phyloP scores from a whole-genome alignment of 2,888 invertebrate genomes.

The Podabrus alpinus region DNA sequence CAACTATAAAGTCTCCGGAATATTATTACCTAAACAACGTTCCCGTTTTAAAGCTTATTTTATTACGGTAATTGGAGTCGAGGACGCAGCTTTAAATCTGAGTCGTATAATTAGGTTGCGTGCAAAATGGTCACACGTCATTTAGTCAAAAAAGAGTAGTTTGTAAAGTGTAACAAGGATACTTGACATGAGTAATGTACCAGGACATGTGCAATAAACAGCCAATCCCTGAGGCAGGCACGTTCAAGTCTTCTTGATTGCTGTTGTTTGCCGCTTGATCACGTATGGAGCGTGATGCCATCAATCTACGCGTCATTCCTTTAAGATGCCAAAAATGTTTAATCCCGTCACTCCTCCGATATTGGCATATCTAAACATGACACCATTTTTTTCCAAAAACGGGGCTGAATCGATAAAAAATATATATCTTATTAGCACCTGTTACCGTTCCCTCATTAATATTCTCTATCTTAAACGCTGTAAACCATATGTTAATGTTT shows the following conservation, averaged over 20 bases:
- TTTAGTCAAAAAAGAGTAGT: constrained; percentile 13
- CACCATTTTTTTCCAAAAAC: background rate
- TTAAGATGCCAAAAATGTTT: constrained; percentile 35
- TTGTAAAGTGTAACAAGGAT: constrained; percentile 26
- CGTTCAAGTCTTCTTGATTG: constrained; percentile 46
- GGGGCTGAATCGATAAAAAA: background rate
- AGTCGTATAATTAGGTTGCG: background rate
- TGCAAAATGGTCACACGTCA: background rate
- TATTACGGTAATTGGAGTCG: background rate
- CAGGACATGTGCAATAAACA: constrained; percentile 36
- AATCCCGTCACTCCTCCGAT: constrained; percentile 27
- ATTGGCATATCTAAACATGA: background rate
- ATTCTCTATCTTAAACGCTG: background rate
- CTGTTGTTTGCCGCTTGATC: constrained; percentile 48
- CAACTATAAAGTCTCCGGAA: constrained; percentile 7
- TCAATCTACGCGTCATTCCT: constrained; percentile 43
- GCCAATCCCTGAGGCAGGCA: constrained; percentile 43
- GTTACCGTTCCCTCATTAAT: background rate
- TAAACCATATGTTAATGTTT: constrained; percentile 2
- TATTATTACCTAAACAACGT: background rate
- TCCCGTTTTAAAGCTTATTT: background rate
- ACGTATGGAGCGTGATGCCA: constrained; percentile 47
- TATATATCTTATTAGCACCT: background rate
- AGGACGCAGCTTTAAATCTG: background rate
- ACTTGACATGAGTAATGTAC: constrained; percentile 31